Evolutionary conservation across 2,888 invertebrate genomes (phyloP).

Genomic region (Pollenia amentaria): DNA sequence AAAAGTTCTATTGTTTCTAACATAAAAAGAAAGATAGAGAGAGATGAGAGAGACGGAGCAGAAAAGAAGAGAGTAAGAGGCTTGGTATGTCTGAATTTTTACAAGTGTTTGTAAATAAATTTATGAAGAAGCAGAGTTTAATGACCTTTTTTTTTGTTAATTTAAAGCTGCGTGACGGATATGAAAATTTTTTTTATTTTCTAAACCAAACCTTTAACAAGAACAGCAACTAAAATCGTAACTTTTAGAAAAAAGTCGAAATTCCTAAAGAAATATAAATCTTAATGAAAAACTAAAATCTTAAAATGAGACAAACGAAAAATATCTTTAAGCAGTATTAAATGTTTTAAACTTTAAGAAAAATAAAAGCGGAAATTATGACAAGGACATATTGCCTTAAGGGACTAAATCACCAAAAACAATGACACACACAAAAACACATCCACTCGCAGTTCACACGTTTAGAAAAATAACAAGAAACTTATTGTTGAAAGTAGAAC

Average conservation of each 20-base stretch:
- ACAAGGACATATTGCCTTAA: conserved; percentile 60
- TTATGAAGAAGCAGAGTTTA: conserved; percentile 10
- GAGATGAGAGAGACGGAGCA: background rate
- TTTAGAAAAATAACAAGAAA: background rate
- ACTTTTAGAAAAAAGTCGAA: background rate
- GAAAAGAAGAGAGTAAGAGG: no score
- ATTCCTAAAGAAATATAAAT: background rate
- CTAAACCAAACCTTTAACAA: background rate
- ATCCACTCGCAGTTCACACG: no score
- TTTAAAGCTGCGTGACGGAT: conserved; percentile 39
- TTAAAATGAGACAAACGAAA: background rate
- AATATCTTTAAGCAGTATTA: conserved; percentile 33
- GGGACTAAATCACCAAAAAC: conserved; percentile 34
- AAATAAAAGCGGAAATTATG: conserved; percentile 44
- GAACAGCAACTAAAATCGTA: background rate
- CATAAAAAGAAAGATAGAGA: background rate
- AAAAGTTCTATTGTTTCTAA: conserved; percentile 9
- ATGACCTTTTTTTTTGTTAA: conserved; percentile 33
- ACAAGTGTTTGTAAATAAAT: conserved; percentile 1
- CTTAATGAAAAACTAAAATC: background rate
- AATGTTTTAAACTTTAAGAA: conserved; percentile 14
- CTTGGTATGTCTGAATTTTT: background rate
- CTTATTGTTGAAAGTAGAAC: conserved; percentile 1
- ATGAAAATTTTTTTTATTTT: background rate
- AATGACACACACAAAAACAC: background rate